Conservation (phyloP, 2,113 vertebrate species). For the Bufo gargarizans region DNA sequence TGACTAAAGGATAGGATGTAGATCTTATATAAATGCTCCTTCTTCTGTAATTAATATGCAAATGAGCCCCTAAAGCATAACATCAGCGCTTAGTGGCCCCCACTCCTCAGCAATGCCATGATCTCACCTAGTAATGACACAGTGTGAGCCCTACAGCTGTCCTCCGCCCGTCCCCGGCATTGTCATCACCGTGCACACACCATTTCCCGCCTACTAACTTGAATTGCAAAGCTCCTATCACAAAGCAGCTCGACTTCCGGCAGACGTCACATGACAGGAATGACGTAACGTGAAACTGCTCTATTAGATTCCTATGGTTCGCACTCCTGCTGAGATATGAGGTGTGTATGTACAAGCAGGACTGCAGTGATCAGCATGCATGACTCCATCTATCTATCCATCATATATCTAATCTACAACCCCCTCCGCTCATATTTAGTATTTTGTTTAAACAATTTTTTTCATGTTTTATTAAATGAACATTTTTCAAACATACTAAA, state of each 20-base stretch:
- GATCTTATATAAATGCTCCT: too few species aligned
- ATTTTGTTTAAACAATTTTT: too few species aligned
- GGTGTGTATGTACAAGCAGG: too few species aligned
- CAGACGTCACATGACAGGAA: neutral
- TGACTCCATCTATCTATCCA: too few species aligned
- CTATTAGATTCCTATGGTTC: too few species aligned
- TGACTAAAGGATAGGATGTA: too few species aligned
- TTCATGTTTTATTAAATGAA: too few species aligned
- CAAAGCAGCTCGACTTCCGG: neutral
- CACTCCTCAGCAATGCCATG: neutral
- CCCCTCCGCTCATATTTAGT: too few species aligned
- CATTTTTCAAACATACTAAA: too few species aligned
- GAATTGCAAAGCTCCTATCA: neutral
- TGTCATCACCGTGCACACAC: neutral
- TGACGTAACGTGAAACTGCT: neutral
- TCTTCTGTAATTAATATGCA: neutral
- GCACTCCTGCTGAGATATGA: too few species aligned
- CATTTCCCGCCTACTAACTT: constrained; percentile 5
- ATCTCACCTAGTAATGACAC: neutral
- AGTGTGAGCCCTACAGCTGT: neutral
- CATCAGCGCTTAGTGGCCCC: neutral
- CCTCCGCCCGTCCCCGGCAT: neutral
- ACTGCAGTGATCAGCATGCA: too few species aligned
- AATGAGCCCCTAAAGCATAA: neutral
- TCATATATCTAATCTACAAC: too few species aligned